Conservation (phyloP, 2,888 invertebrate genomes). For the Caenorhabditis panamensis region DNA sequence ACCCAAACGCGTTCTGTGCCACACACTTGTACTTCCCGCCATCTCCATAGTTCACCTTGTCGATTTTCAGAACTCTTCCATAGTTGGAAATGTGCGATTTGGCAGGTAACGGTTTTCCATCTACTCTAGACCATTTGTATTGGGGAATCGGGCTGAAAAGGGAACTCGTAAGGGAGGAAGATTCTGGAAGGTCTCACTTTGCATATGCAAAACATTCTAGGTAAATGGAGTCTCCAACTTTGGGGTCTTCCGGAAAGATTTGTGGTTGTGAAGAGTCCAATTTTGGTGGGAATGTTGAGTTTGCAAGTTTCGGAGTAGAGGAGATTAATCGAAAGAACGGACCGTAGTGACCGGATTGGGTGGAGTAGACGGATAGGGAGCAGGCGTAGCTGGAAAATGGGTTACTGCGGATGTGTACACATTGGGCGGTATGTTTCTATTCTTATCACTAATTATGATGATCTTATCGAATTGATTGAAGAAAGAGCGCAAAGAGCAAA, state of each 20-base stretch:
- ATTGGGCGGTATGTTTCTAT: no score
- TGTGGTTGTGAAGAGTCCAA: constrained; percentile 76
- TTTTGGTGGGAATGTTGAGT: constrained; percentile 65
- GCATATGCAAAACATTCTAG: constrained; percentile 81
- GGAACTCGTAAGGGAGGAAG: background rate
- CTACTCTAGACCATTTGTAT: constrained; percentile 77
- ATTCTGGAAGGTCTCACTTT: constrained; percentile 69
- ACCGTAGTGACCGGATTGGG: constrained; percentile 79
- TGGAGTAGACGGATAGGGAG: constrained; percentile 74
- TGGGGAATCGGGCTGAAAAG: constrained; percentile 76
- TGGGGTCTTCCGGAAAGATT: constrained; percentile 77
- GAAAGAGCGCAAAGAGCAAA: background rate
- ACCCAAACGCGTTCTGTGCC: constrained; percentile 74
- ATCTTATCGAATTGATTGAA: background rate
- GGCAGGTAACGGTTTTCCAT: constrained; percentile 72
- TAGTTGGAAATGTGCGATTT: constrained; percentile 71
- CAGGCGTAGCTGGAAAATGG: constrained; percentile 77
- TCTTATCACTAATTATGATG: background rate
- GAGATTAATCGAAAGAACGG: constrained; percentile 78
- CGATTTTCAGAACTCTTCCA: constrained; percentile 78
- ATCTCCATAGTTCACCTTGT: constrained; percentile 65
- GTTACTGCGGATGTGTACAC: no score
- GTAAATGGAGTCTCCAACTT: constrained; percentile 75
- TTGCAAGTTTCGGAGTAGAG: constrained; percentile 53
- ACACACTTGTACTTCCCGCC: constrained; percentile 77